Evolutionary conservation across 2,797 vertebrate species (phyloP).

Genomic region (Acipenser transmontanus): DNA sequence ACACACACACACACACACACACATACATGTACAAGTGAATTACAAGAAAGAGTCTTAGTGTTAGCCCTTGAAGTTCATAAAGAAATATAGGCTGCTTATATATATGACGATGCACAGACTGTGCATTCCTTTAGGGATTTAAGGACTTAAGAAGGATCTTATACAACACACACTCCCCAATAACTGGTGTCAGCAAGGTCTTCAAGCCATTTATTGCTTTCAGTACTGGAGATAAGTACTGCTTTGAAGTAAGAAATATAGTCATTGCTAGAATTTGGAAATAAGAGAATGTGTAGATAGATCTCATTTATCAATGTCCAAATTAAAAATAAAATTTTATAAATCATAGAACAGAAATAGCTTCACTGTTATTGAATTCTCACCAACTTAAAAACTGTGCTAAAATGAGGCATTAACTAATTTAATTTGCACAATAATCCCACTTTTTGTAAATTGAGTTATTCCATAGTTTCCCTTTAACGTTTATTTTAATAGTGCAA

Average conservation of each 20-base stretch:
- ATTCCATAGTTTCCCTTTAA: no score
- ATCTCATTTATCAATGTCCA: not conserved
- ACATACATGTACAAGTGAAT: no score
- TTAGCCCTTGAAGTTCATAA: no score
- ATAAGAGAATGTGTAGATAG: not conserved
- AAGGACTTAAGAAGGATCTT: not conserved
- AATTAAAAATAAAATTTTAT: not conserved
- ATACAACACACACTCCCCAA: not conserved
- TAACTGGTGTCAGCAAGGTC: slow-evolving; percentile 3
- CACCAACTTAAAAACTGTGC: no score
- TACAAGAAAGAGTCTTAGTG: no score
- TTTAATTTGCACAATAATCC: no score
- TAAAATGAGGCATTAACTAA: no score
- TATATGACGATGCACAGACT: not conserved
- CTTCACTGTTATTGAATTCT: no score
- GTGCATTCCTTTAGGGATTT: not conserved
- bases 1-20: no score
- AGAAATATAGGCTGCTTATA: not conserved
- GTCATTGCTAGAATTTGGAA: not conserved
- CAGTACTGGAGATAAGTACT: not conserved
- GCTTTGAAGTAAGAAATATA: not conserved
- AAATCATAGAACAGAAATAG: no score
- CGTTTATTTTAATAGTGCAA: no score
- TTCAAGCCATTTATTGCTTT: not conserved
- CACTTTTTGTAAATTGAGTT: no score